Percentiles rank a stretch among this genome's conserved stretches.
These are phyloP conservation scores for Melitaea athalia DNA, from an alignment of 2,888 invertebrate species.

Conservation along the genomic window DNA sequence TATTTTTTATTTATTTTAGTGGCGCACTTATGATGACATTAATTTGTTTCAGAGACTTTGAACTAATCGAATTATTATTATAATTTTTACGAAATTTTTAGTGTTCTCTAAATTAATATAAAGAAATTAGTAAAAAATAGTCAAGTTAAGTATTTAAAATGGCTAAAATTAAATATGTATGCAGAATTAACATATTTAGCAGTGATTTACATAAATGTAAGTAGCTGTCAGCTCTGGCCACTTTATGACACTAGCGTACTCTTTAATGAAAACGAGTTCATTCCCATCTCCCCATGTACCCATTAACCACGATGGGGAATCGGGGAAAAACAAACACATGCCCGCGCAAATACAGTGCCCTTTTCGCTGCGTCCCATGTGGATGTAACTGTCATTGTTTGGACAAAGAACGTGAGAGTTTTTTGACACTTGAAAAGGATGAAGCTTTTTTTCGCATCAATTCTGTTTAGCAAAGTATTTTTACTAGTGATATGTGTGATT, in stretches of 20 bases:
- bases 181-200: conserved; percentile 43
- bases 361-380: conserved; percentile 55
- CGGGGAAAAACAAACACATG: conserved; percentile 62
- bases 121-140: conserved; percentile 9
- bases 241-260: conserved; percentile 53
- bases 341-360: conserved; percentile 58
- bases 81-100: not conserved
- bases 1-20: too few species aligned
- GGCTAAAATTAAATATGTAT: conserved; percentile 42
- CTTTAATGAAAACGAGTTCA: conserved; percentile 48
- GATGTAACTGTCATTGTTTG: conserved; percentile 59
- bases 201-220: conserved; percentile 46
- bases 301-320: conserved; percentile 53
- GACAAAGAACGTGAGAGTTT: conserved; percentile 42
- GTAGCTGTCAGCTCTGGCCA: conserved; percentile 46
- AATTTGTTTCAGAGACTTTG: not conserved
- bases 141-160: conserved; percentile 31
- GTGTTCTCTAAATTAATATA: conserved; percentile 1
- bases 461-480: conserved; percentile 29
- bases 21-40: too few species aligned
- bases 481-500: conserved; percentile 24
- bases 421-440: conserved; percentile 44
- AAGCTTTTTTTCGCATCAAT: conserved; percentile 38
- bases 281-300: conserved; percentile 42
- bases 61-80: not conserved